A percentile compares a stretch with the other conserved stretches of the same genome.
These are phyloP conservation scores for Botia kubotai DNA, from an alignment of 2,797 vertebrate species.

Conservation along the genomic window DNA sequence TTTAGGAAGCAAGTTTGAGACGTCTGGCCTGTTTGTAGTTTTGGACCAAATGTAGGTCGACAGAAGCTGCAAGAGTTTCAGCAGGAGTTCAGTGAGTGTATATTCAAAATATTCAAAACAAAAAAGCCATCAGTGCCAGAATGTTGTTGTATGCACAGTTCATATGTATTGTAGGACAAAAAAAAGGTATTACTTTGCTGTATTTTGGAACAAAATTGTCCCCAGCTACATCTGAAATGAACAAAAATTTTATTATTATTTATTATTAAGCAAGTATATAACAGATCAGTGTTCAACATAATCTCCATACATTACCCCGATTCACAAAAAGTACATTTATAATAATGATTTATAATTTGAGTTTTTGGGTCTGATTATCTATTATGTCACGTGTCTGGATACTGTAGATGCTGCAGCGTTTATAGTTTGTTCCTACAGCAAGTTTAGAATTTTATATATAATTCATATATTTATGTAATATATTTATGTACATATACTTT, in stretches of 20 bases:
- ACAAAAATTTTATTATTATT: no score
- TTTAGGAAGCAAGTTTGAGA: conserved; percentile 61
- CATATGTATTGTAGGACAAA: neutral
- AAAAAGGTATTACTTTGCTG: neutral
- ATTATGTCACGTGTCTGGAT: no score
- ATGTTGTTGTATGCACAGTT: neutral
- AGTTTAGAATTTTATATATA: no score
- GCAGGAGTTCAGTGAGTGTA: conserved; percentile 10
- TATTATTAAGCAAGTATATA: no score
- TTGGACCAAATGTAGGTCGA: conserved; percentile 58
- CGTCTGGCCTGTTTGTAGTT: conserved; percentile 60
- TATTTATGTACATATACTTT: neutral
- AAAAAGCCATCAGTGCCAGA: neutral
- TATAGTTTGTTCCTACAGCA: no score
- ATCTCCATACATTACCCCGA: no score
- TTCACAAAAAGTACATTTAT: no score
- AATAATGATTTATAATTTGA: no score
- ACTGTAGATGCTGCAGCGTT: no score
- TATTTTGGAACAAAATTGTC: neutral
- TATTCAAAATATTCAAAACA: neutral
- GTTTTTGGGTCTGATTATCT: no score
- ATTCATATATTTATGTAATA: no score
- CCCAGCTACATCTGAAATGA: neutral
- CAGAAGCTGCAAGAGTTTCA: conserved; percentile 27
- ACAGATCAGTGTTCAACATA: neutral